Conservation (phyloP, 2,113 vertebrate species). For the Gallinago paraguaiae region DNA sequence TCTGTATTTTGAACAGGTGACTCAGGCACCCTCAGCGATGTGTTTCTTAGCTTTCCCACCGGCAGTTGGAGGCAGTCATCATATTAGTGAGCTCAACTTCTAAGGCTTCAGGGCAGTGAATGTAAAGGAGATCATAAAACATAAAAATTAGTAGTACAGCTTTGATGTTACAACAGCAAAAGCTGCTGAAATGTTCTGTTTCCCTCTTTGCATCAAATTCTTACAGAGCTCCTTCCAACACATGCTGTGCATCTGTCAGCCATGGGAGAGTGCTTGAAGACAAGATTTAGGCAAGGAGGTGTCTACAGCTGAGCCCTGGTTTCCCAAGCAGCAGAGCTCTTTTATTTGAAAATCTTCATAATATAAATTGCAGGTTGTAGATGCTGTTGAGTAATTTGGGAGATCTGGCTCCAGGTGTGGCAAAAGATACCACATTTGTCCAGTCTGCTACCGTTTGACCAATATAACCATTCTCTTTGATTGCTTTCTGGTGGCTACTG, state of each 20-base stretch:
- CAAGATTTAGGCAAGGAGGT: background rate
- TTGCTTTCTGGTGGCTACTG: background rate
- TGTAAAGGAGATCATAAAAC: background rate
- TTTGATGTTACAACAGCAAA: background rate
- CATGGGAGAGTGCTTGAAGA: background rate
- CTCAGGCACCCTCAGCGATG: accelerated
- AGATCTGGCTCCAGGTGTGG: background rate
- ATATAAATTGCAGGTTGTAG: background rate
- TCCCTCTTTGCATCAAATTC: background rate
- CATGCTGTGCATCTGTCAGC: background rate
- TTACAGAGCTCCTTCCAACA: background rate
- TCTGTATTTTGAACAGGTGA: background rate
- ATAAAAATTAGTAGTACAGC: background rate
- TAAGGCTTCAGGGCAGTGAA: background rate
- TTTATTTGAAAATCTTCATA: background rate
- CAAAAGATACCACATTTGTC: background rate
- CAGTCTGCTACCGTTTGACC: background rate
- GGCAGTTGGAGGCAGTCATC: background rate
- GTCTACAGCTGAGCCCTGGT: background rate
- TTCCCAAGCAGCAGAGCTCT: background rate
- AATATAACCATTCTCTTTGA: background rate
- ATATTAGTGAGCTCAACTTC: background rate
- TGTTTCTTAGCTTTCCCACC: background rate
- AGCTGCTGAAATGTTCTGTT: background rate
- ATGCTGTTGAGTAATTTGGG: background rate